Evolutionary conservation across 2,888 invertebrate species (phyloP).

Genomic region (Blastobasis lacticolella): DNA sequence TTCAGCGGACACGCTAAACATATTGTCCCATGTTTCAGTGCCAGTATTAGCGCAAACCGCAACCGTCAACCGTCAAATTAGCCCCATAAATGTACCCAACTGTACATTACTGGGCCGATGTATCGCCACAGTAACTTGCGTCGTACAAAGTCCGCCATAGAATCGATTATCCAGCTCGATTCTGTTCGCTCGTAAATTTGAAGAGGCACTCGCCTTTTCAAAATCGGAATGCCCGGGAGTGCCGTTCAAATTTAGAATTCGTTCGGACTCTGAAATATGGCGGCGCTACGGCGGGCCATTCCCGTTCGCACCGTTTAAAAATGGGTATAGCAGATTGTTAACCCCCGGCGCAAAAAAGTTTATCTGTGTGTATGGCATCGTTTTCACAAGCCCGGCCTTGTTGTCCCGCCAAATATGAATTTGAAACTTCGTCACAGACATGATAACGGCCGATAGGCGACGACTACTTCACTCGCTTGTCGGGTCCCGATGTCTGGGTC

Average conservation of each 20-base stretch:
- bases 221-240: constrained; percentile 45
- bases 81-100: constrained; percentile 25
- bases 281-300: constrained; percentile 12
- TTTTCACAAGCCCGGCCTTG: too few relatives aligned
- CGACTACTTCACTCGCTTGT: too few relatives aligned
- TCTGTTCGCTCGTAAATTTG: constrained; percentile 38
- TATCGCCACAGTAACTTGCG: constrained; percentile 16
- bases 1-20: neutral
- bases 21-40: neutral
- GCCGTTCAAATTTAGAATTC: constrained; percentile 50
- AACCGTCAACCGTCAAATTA: constrained; percentile 32
- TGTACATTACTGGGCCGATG: constrained; percentile 14
- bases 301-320: neutral
- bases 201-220: constrained; percentile 51
- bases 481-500: too few relatives aligned
- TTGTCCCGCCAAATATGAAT: too few relatives aligned
- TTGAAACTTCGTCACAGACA: too few relatives aligned
- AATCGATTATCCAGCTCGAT: constrained; percentile 26
- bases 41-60: constrained; percentile 17
- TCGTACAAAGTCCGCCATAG: constrained; percentile 20
- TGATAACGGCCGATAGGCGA: too few relatives aligned
- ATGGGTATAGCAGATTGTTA: too few relatives aligned
- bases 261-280: constrained; percentile 36
- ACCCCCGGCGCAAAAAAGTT: too few relatives aligned
- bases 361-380: too few relatives aligned